Evolutionary conservation across 35 echinoderm and acorn worm species (phyloP).

Genomic region (Lytechinus variegatus): DNA sequence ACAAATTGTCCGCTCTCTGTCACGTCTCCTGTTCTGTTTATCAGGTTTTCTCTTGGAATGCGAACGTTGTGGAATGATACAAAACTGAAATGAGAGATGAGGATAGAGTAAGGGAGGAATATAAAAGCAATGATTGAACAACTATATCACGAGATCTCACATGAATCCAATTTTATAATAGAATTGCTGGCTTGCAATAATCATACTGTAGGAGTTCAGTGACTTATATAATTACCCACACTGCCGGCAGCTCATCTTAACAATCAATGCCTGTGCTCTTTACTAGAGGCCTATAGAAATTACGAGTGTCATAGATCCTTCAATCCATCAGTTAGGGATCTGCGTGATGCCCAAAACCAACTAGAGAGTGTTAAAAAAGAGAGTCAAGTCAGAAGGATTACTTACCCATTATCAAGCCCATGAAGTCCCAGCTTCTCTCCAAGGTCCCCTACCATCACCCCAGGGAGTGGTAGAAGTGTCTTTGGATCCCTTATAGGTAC

Average conservation of each 20-base stretch:
- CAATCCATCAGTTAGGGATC: too few species aligned
- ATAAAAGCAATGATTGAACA: too few species aligned
- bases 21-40: slow-evolving; percentile 82
- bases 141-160: too few species aligned
- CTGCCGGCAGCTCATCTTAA: too few species aligned
- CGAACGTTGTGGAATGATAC: slow-evolving; percentile 83
- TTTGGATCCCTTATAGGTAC: slow-evolving; percentile 83
- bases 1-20: slow-evolving; percentile 72
- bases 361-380: slow-evolving; percentile 63
- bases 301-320: too few species aligned
- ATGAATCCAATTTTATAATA: too few species aligned
- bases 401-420: slow-evolving; percentile 96
- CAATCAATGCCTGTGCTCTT: too few species aligned
- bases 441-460: slow-evolving; percentile 90
- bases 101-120: not conserved
- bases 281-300: too few species aligned
- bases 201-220: too few species aligned
- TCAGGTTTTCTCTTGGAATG: slow-evolving; percentile 78
- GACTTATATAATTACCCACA: too few species aligned
- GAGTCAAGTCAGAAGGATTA: not conserved
- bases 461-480: slow-evolving; percentile 73
- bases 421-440: slow-evolving; percentile 94
- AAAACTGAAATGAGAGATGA: slow-evolving; percentile 63
- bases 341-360: slow-evolving; percentile 62
- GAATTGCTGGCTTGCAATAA: too few species aligned